phyloP scores from a whole-genome alignment of 1,140 invertebrate species.

The Pteromalus puparum region DNA sequence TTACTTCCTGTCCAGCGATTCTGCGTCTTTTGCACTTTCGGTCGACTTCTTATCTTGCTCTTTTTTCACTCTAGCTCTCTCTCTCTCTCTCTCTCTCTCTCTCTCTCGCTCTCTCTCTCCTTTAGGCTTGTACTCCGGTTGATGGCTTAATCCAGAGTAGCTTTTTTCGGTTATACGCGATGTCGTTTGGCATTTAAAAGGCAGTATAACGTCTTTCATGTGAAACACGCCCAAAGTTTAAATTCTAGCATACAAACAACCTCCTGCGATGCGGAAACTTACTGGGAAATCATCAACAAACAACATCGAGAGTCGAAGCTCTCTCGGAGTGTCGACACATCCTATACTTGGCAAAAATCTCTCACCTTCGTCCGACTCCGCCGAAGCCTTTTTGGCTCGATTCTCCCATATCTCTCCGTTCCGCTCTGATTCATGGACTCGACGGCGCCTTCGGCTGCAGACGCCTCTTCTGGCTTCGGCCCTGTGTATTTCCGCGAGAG shows the following conservation, averaged over 20 bases:
- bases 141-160: not conserved
- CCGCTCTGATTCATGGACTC: slow-evolving; percentile 50
- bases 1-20: slow-evolving; percentile 13
- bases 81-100: too few relatives aligned
- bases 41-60: not conserved
- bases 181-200: too few relatives aligned
- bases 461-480: slow-evolving; percentile 1
- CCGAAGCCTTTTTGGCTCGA: slow-evolving; percentile 37
- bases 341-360: not conserved
- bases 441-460: not conserved
- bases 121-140: not conserved
- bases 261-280: too few relatives aligned
- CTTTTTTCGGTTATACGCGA: too few relatives aligned
- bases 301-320: too few relatives aligned
- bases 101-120: too few relatives aligned
- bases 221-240: too few relatives aligned
- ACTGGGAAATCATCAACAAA: too few relatives aligned
- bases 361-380: slow-evolving; percentile 11
- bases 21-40: not conserved
- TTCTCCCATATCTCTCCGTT: slow-evolving; percentile 45
- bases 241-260: too few relatives aligned
- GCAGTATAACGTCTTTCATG: too few relatives aligned
- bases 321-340: not conserved
- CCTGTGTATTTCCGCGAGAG: not conserved
- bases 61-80: too few relatives aligned